phyloP scores from a whole-genome alignment of 2,888 invertebrate genomes.

The Candidula unifasciata region DNA sequence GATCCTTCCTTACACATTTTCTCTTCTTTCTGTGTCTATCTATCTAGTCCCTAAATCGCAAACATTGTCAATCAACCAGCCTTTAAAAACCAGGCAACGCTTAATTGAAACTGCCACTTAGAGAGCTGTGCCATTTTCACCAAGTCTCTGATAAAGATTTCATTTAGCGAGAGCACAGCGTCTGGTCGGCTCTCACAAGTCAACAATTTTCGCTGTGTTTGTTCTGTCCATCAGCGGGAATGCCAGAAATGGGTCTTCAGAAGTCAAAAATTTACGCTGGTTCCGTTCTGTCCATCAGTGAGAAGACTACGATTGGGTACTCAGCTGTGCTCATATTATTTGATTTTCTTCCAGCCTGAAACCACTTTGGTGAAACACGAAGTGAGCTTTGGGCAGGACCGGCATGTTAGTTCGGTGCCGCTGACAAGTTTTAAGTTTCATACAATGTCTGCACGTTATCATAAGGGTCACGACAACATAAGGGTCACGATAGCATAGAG shows the following conservation, averaged over 20 bases:
- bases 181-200: not conserved
- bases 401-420: not conserved
- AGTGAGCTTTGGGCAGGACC: not conserved
- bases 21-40: not conserved
- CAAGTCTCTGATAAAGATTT: slow-evolving; percentile 6
- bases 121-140: slow-evolving; percentile 1
- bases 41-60: not conserved
- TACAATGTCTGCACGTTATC: not conserved
- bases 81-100: not conserved
- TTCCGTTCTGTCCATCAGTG: not conserved
- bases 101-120: slow-evolving; percentile 12
- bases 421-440: not conserved
- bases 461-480: too few species aligned
- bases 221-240: not conserved
- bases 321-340: not conserved
- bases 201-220: not conserved
- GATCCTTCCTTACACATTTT: not conserved
- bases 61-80: slow-evolving; percentile 11
- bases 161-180: not conserved
- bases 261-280: too few species aligned
- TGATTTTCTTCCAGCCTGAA: not conserved
- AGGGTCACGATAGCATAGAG: too few species aligned
- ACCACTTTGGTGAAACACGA: not conserved
- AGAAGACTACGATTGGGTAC: too few species aligned
- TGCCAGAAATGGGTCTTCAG: not conserved